Evolutionary conservation across 2,888 invertebrate species (phyloP), one percentile per base, ranked within the genome.

Genomic region (Didymodactylos carnosus): DNA sequence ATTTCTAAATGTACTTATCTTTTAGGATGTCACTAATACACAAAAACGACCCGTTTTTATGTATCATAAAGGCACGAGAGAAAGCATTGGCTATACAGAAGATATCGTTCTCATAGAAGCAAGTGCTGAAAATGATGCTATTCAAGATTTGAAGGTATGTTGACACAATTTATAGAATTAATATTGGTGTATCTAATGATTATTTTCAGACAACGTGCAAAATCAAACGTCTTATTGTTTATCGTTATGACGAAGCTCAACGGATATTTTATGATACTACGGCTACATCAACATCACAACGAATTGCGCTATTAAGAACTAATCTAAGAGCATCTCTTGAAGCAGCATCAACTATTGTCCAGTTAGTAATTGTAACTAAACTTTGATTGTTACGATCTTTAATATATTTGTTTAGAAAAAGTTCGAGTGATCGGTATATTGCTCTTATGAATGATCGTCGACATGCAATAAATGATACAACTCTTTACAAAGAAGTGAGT

Each of bases 1-100:
- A 92, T 0, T 84, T 95, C 74, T 89, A 92, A 78, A 95, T 94
- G 84, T 93, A 94, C 80, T n/a, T n/a, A n/a, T n/a, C 87, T 94
- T 46, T 6, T 16, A 39, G 35, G 71, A 49, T 51, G 39, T 71
- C 16, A 39, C 51, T 16, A 71, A 49, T 23, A 23, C 23, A 51
- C 25, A 46, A 11, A 10, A 40, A 23, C 71, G 71, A 6, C 40
- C 51, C 0, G 27, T 27, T 23, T 51, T 71, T 14, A 46, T 71
- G 43, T 51, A 71, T 23, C 71, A 71, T 23, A 71, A 49, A 39
- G 51, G 39, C n/a, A 40, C 35, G 40, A 41, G 71, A 23, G 51
- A 35, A 46, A 71, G 71, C 40, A 25, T 71, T 13, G 46, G 40
- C 25, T 51, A 35, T n/a, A 35, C 27, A 3, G 71, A 51, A 23